These are phyloP conservation scores for Silurus glanis DNA, from an alignment of 2,113 vertebrate species.

Conservation along the genomic window DNA sequence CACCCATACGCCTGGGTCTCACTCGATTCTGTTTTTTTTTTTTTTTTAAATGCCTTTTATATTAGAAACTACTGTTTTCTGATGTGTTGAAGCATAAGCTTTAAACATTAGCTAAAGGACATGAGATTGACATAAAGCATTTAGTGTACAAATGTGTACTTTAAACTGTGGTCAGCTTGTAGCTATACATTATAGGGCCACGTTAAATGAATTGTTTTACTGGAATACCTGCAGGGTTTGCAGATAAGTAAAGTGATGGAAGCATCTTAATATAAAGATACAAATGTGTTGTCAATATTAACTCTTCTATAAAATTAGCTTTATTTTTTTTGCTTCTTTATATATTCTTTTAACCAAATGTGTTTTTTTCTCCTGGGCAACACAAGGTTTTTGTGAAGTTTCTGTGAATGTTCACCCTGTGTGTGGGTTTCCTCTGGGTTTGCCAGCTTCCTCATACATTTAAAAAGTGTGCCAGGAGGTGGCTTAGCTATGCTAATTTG, in stretches of 20 bases:
- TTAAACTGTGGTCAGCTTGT: conserved; percentile 12
- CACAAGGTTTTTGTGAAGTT: not conserved
- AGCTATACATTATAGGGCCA: conserved; percentile 19
- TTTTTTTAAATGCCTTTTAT: conserved; percentile 3
- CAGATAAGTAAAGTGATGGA: not conserved
- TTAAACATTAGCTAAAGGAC: not conserved
- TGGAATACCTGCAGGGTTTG: conserved; percentile 52
- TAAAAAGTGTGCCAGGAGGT: not conserved
- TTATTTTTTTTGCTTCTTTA: too few species aligned
- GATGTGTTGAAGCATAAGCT: not conserved
- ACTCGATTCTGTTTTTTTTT: conserved; percentile 54
- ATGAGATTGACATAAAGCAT: not conserved
- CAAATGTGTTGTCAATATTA: too few species aligned
- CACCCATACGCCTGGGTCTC: conserved; percentile 69
- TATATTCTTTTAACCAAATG: too few species aligned
- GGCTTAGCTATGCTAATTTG: not conserved
- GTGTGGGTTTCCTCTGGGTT: not conserved
- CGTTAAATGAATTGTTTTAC: conserved; percentile 72
- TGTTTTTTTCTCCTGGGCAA: too few species aligned
- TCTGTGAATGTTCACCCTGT: not conserved
- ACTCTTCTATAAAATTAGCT: too few species aligned
- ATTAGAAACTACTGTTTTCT: not conserved
- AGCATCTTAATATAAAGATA: too few species aligned
- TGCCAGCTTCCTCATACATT: not conserved
- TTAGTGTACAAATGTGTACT: conserved; percentile 57